Evolutionary conservation across 2,113 vertebrate species (phyloP).

Genomic region (Ageneiosus marmoratus): DNA sequence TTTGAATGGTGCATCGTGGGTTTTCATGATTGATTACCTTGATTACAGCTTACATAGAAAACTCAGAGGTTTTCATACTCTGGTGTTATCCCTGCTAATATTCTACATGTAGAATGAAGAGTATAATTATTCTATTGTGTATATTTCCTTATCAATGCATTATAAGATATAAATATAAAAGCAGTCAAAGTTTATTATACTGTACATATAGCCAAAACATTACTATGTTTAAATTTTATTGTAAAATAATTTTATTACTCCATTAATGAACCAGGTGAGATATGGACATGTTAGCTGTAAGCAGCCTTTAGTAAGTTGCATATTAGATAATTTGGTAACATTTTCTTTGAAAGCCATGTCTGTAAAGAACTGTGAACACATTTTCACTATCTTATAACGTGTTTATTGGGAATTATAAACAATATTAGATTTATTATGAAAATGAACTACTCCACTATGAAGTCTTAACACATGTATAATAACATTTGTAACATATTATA

Average conservation of each 20-base stretch:
- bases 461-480: background rate
- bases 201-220: background rate
- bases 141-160: background rate
- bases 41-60: background rate
- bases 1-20: background rate
- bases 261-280: background rate
- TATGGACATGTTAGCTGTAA: conserved; percentile 50
- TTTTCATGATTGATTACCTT: too few relatives aligned
- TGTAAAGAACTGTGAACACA: background rate
- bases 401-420: background rate
- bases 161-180: background rate
- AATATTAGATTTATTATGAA: background rate
- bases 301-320: conserved; percentile 65
- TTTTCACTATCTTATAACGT: background rate
- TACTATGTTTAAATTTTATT: too few relatives aligned
- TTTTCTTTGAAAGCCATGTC: background rate
- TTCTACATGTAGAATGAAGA: background rate
- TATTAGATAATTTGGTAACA: conserved; percentile 25
- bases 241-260: too few relatives aligned
- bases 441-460: too few relatives aligned
- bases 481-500: background rate
- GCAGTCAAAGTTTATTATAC: background rate
- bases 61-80: background rate
- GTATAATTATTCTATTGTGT: background rate
- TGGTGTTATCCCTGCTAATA: background rate